A percentile compares a stretch with the other conserved stretches of the same genome.
Evolutionary conservation across 2,113 vertebrate species (phyloP).

Genomic region (Rhinopomastus cyanomelas): DNA sequence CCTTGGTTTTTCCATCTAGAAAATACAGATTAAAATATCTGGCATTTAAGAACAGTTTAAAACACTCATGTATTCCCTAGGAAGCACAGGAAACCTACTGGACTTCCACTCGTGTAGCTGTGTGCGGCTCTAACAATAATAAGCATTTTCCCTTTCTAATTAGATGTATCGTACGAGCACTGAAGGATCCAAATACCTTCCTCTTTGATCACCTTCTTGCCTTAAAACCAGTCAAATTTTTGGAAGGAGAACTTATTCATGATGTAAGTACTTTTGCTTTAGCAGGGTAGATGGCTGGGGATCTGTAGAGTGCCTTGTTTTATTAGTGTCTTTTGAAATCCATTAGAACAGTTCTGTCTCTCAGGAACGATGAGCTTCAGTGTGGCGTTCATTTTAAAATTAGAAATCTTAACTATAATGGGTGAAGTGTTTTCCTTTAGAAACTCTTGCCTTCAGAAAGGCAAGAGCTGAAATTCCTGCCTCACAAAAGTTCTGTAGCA

Average conservation of each 20-base stretch:
- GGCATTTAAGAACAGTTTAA: not conserved
- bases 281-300: not conserved
- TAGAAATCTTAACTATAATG: not conserved
- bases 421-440: not conserved
- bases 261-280: conserved; percentile 84
- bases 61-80: not conserved
- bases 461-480: not conserved
- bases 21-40: not conserved
- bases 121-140: not conserved
- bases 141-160: conserved; percentile 3
- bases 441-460: not conserved
- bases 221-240: conserved; percentile 96
- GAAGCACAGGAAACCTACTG: not conserved
- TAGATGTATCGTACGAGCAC: conserved; percentile 94
- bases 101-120: not conserved
- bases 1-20: not conserved
- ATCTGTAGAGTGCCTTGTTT: not conserved
- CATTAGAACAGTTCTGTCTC: not conserved
- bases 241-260: conserved; percentile 98
- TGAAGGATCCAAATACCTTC: conserved; percentile 96
- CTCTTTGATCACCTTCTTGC: conserved; percentile 96
- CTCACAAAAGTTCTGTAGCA: not conserved
- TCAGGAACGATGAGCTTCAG: not conserved
- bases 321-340: not conserved
- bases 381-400: not conserved